These are phyloP conservation scores for Alosa alosa DNA, from an alignment of 2,113 vertebrate genomes.

Conservation along the genomic window DNA sequence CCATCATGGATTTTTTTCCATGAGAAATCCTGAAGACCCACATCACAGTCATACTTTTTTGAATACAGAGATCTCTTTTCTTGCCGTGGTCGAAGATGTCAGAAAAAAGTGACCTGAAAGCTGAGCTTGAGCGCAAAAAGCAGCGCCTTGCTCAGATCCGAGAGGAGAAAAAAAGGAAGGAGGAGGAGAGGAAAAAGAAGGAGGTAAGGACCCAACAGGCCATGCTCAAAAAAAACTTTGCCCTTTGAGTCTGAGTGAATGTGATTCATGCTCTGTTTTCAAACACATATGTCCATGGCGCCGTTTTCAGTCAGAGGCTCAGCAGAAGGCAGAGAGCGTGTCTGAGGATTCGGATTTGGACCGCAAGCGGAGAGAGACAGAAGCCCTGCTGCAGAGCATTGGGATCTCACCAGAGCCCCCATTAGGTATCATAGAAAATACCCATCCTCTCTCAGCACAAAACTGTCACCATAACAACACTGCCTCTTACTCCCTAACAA, in stretches of 20 bases:
- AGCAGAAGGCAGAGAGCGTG: constrained; percentile 80
- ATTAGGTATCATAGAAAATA: constrained; percentile 71
- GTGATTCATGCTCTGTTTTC: background rate
- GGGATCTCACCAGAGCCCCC: constrained; percentile 86
- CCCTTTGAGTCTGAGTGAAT: background rate
- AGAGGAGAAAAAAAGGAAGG: constrained; percentile 86
- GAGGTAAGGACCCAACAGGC: constrained; percentile 68
- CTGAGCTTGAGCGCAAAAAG: constrained; percentile 88
- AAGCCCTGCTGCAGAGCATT: constrained; percentile 85
- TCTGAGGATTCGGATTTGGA: constrained; percentile 83
- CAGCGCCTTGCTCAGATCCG: constrained; percentile 86
- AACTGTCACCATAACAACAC: background rate
- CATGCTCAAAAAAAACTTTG: background rate
- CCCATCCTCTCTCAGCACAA: background rate
- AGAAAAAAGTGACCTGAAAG: constrained; percentile 86
- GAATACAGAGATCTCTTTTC: background rate
- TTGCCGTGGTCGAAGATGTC: constrained; percentile 71
- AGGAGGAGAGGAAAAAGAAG: constrained; percentile 87
- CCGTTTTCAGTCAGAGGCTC: constrained; percentile 71
- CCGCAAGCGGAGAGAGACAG: constrained; percentile 82
- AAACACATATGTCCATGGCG: background rate
- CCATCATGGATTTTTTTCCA: background rate
- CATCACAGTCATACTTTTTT: background rate
- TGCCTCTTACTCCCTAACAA: background rate
- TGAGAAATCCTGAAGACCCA: background rate